phyloP scores from a whole-genome alignment of 2,888 invertebrate genomes.

The Acronicta aceris region DNA sequence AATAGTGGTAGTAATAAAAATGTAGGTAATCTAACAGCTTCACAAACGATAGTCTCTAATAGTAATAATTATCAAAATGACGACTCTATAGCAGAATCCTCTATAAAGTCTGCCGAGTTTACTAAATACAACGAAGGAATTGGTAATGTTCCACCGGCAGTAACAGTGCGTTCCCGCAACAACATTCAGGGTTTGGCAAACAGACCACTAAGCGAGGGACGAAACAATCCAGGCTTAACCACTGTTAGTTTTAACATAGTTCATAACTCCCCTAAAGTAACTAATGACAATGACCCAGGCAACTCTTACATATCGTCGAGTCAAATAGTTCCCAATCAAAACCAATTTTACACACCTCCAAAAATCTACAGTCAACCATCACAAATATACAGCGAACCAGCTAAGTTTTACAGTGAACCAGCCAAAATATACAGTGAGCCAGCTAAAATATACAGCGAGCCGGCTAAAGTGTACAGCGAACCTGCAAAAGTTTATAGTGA shows the following conservation, averaged over 20 bases:
- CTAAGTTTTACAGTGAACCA: constrained; percentile 86
- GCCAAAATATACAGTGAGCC: constrained; percentile 87
- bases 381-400: constrained; percentile 83
- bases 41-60: constrained; percentile 50
- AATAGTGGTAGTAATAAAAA: constrained; percentile 23
- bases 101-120: constrained; percentile 67
- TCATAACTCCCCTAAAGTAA: constrained; percentile 71
- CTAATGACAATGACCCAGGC: constrained; percentile 64
- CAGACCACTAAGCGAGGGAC: constrained; percentile 64
- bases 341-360: constrained; percentile 70
- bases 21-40: constrained; percentile 23
- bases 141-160: constrained; percentile 57
- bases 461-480: constrained; percentile 88
- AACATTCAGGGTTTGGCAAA: constrained; percentile 70
- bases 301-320: constrained; percentile 60
- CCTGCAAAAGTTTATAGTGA: constrained; percentile 89
- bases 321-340: constrained; percentile 58
- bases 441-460: constrained; percentile 88
- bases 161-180: constrained; percentile 66
- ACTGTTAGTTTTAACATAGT: constrained; percentile 82
- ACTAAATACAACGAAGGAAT: constrained; percentile 63
- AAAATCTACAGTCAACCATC: constrained; percentile 79
- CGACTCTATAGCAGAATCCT: constrained; percentile 75
- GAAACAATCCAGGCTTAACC: constrained; percentile 72
- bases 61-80: constrained; percentile 70